Conservation (phyloP, 2,888 invertebrate genomes). For the Dioctria linearis region DNA sequence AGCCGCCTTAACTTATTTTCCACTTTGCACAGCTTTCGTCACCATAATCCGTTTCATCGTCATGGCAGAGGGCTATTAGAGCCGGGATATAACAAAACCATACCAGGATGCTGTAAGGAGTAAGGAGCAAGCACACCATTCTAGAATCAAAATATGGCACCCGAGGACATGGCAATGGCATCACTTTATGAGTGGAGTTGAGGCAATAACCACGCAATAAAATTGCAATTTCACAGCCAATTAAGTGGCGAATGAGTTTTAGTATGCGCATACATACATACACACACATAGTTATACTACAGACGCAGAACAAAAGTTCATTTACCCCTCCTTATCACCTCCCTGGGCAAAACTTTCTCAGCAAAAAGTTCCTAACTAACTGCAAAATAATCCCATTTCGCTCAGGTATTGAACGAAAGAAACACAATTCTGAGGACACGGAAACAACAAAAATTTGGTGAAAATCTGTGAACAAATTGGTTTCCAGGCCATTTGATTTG, state of each 20-base stretch:
- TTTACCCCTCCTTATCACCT: not conserved
- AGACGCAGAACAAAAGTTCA: too few species aligned
- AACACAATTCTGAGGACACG: too few species aligned
- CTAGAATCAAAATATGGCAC: constrained; percentile 32
- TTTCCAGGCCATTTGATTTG: constrained; percentile 15
- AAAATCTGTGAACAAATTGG: constrained; percentile 11
- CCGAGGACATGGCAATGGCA: constrained; percentile 8
- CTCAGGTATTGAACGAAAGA: not conserved
- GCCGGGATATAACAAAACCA: not conserved
- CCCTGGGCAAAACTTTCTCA: constrained; percentile 13
- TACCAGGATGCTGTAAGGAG: not conserved
- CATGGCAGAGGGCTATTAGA: constrained; percentile 12
- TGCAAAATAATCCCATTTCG: not conserved
- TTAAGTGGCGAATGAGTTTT: constrained; percentile 40
- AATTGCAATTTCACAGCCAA: constrained; percentile 53
- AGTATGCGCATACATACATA: not conserved
- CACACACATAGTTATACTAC: too few species aligned
- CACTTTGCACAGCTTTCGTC: constrained; percentile 31
- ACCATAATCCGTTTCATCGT: constrained; percentile 27
- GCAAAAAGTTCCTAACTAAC: constrained; percentile 13
- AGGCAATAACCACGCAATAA: constrained; percentile 45
- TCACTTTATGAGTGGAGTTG: constrained; percentile 2
- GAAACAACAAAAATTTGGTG: not conserved
- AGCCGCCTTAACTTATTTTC: constrained; percentile 30
- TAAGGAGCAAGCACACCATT: not conserved